Base-by-base conservation (phyloP, 2,113 vertebrate species). In the Bujurquina vittata region DNA sequence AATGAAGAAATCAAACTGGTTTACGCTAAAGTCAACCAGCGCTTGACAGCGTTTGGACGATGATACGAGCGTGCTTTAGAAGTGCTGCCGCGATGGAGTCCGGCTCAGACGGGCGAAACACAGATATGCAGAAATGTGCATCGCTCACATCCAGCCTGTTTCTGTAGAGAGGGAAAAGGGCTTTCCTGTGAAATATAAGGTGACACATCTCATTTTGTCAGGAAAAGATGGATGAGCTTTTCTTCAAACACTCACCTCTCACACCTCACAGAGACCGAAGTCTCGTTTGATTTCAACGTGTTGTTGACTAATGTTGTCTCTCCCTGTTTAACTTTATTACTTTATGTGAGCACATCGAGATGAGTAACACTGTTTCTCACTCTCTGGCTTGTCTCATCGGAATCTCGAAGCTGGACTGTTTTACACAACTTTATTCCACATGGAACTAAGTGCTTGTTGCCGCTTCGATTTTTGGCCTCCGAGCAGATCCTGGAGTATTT, bases 61-160 rank as follows among this genome's bases (percentile, higher is more conserved):
- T 11, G 46, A 52, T 52, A 12, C 20, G 65, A 72, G 77, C 87
- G 94, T 94, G 95, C 95, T 85, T 77, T 17, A 56, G 12, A 74
- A 96, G 96, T 96, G 95, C 95, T 94, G 96, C 94, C 91, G 95
- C 95, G 95, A 96, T 62, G 55, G 31, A 91, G 94, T 95, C 95
- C 95, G 96, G 95, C 95, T 95, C 57, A 57, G 76, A 29, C 62
- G 96, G 46, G 46, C 43, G 31, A 20, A 55, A 52, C 22, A 2
- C 12, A 23, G 59, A 49, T 35, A 5, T 22, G 33, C 37, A 77
- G 7, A 57, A 26, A 78, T 88, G 56, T 58, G 9, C 35, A 18
- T 22, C 29, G 3, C 4, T 22, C 17, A 80, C 78, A 10, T 61
- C 46, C 72, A 58, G 17, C 35, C 23, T 1, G 18, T 73, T 37